These are phyloP conservation scores for Athalia circularis DNA, from an alignment of 2,888 invertebrate species.

Conservation along the genomic window DNA sequence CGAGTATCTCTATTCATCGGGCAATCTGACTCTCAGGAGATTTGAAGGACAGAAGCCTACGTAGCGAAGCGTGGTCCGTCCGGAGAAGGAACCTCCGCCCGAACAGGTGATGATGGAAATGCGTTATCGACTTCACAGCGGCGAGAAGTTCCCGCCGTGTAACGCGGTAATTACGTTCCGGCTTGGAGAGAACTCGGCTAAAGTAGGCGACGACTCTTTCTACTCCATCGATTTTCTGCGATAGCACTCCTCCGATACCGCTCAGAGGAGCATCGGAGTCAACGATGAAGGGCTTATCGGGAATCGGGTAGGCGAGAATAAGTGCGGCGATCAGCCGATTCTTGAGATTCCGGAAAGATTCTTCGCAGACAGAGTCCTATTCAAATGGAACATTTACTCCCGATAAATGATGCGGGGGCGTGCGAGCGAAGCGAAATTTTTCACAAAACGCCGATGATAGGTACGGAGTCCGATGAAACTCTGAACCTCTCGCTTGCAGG, in stretches of 20 bases:
- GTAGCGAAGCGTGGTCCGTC: constrained; percentile 63
- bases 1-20: constrained; percentile 61
- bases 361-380: no score
- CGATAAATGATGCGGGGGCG: constrained; percentile 52
- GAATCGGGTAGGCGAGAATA: not conserved
- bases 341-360: no score
- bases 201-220: constrained; percentile 48
- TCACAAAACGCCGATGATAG: constrained; percentile 57
- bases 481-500: constrained; percentile 46
- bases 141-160: constrained; percentile 59
- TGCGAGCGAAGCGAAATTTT: constrained; percentile 51
- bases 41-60: constrained; percentile 63
- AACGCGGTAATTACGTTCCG: constrained; percentile 58
- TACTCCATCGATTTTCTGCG: constrained; percentile 14
- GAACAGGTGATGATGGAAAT: constrained; percentile 62
- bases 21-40: constrained; percentile 65
- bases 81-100: constrained; percentile 59
- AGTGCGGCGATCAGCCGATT: no score
- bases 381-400: not conserved
- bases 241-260: constrained; percentile 49
- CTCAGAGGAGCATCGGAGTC: constrained; percentile 50
- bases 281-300: constrained; percentile 22
- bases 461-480: constrained; percentile 58
- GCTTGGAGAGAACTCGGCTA: constrained; percentile 54
- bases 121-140: constrained; percentile 55